Evolutionary conservation across 2,113 vertebrate species (phyloP).

Genomic region (Azemiops feae): DNA sequence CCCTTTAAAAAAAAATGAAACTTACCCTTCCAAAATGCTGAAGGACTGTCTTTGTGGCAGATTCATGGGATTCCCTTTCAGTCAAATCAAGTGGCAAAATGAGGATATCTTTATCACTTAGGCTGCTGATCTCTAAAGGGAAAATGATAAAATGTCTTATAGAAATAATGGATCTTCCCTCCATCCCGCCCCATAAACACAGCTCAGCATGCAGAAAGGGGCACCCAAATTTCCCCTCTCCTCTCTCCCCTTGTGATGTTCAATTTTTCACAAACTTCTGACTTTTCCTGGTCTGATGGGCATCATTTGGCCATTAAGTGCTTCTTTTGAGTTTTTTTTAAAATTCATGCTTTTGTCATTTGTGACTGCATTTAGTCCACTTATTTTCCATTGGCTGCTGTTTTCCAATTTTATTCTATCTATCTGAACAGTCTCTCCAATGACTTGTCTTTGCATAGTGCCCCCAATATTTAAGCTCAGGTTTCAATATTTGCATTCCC

Average conservation of each 20-base stretch:
- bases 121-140: slow-evolving; percentile 74
- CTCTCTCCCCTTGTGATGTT: not conserved
- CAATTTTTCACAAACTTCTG: not conserved
- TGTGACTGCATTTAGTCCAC: not conserved
- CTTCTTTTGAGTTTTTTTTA: not conserved
- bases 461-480: not conserved
- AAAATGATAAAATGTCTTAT: not conserved
- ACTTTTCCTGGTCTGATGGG: not conserved
- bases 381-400: not conserved
- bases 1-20: not conserved
- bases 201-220: not conserved
- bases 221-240: not conserved
- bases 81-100: slow-evolving; percentile 89
- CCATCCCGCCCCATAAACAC: not conserved
- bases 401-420: not conserved
- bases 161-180: not conserved
- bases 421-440: not conserved
- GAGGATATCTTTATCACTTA: slow-evolving; percentile 83
- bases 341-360: not conserved
- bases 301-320: not conserved
- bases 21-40: slow-evolving; percentile 87
- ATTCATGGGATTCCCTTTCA: slow-evolving; percentile 77
- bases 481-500: not conserved
- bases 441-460: not conserved
- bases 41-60: slow-evolving; percentile 78